phyloP scores from a whole-genome alignment of 2,113 vertebrate species.

The Ammodytes dubius region DNA sequence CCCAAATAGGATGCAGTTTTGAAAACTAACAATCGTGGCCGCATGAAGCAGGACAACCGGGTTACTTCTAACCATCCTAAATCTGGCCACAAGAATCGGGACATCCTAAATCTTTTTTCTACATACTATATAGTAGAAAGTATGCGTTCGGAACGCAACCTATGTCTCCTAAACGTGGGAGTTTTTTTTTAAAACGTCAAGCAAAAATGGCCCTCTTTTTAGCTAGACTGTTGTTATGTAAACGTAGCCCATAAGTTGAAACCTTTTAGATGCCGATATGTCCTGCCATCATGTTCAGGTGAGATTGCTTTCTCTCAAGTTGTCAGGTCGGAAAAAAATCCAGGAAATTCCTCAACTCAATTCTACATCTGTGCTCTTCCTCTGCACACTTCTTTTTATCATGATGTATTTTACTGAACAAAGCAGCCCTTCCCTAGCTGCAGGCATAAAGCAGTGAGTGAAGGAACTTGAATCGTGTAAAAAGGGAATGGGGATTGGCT shows the following conservation, averaged over 20 bases:
- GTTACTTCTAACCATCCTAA: too few relatives aligned
- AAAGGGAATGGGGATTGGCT: constrained; percentile 53
- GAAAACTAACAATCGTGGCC: too few relatives aligned
- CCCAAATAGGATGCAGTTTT: too few relatives aligned
- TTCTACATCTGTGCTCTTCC: constrained; percentile 27
- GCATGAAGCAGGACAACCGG: too few relatives aligned
- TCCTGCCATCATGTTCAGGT: constrained; percentile 47
- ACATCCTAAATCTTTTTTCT: too few relatives aligned
- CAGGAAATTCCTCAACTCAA: constrained; percentile 53
- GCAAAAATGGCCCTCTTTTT: too few relatives aligned
- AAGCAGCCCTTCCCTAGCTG: constrained; percentile 23
- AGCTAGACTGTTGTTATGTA: too few relatives aligned
- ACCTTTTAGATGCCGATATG: constrained; percentile 52
- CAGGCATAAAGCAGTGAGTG: constrained; percentile 16
- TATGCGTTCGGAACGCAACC: too few relatives aligned
- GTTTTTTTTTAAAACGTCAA: too few relatives aligned
- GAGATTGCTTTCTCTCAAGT: constrained; percentile 63
- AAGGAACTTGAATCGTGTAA: constrained; percentile 33
- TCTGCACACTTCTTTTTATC: constrained; percentile 44
- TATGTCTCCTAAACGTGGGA: too few relatives aligned
- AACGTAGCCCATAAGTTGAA: constrained; percentile 9
- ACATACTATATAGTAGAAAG: too few relatives aligned
- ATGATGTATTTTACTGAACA: constrained; percentile 52
- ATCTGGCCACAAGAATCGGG: too few relatives aligned
- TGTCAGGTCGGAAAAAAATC: constrained; percentile 64